phyloP scores from a whole-genome alignment of 2,113 vertebrate species.

The Myrmecophaga tridactyla region DNA sequence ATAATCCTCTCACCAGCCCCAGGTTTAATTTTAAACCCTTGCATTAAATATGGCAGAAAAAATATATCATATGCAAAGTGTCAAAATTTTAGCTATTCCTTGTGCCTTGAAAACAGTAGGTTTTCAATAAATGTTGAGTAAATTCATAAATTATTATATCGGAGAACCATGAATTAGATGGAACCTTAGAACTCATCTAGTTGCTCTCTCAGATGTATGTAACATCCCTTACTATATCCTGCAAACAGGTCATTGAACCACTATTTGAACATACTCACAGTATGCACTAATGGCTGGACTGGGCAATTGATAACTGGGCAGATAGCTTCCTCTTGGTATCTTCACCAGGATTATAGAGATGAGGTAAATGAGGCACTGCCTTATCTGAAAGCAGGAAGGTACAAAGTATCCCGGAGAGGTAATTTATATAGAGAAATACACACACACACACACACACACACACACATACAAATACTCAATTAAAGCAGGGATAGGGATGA shows the following conservation, averaged over 20 bases:
- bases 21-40: background rate
- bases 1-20: background rate
- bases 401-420: background rate
- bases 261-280: background rate
- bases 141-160: background rate
- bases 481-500: background rate
- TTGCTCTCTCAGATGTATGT: background rate
- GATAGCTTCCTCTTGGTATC: background rate
- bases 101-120: background rate
- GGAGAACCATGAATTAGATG: background rate
- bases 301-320: background rate
- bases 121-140: background rate
- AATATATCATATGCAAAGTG: background rate
- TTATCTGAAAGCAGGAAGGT: background rate
- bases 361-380: background rate
- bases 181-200: background rate
- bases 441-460: background rate
- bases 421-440: constrained; percentile 7
- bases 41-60: background rate
- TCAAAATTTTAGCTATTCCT: background rate
- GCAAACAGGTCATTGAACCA: background rate
- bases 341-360: background rate
- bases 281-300: background rate
- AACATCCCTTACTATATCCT: background rate
- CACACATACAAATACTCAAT: background rate